Evolutionary conservation across 1,140 invertebrate species (phyloP).

Genomic region (Brachionus rubens): DNA sequence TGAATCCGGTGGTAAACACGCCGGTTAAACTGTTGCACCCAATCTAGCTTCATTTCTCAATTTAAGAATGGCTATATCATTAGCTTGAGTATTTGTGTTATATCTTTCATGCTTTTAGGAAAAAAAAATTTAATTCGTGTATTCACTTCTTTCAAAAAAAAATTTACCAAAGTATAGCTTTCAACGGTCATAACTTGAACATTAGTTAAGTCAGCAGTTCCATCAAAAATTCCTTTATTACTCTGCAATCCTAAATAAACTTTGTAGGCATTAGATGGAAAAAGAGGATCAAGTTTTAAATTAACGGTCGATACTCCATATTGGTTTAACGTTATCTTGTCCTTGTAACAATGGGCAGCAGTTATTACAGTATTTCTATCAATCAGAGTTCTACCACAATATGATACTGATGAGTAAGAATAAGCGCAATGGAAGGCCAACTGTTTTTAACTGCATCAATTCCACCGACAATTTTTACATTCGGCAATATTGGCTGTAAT

Average conservation of each 20-base stretch:
- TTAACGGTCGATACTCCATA: background rate
- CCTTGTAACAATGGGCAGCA: slow-evolving; percentile 68
- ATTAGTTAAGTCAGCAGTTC: too few species aligned
- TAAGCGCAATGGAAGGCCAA: slow-evolving; percentile 32
- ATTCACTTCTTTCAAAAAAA: too few species aligned
- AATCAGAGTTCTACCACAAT: slow-evolving; percentile 74
- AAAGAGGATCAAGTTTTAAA: background rate
- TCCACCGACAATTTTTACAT: slow-evolving; percentile 29
- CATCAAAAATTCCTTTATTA: background rate
- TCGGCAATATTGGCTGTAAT: background rate
- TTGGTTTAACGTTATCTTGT: background rate
- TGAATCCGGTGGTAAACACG: background rate
- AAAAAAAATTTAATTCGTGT: too few species aligned
- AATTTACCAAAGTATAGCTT: background rate
- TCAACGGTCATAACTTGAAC: background rate
- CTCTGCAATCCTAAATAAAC: slow-evolving; percentile 33
- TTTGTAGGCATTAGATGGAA: background rate
- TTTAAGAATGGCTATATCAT: slow-evolving; percentile 31
- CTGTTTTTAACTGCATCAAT: background rate
- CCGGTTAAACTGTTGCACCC: background rate
- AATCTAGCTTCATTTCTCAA: background rate
- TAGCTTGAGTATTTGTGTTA: background rate
- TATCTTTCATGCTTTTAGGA: slow-evolving; percentile 12
- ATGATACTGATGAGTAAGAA: background rate
- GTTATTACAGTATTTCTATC: slow-evolving; percentile 70